phyloP scores from a whole-genome alignment of 2,888 invertebrate genomes.

The Drosophila aldrichi region DNA sequence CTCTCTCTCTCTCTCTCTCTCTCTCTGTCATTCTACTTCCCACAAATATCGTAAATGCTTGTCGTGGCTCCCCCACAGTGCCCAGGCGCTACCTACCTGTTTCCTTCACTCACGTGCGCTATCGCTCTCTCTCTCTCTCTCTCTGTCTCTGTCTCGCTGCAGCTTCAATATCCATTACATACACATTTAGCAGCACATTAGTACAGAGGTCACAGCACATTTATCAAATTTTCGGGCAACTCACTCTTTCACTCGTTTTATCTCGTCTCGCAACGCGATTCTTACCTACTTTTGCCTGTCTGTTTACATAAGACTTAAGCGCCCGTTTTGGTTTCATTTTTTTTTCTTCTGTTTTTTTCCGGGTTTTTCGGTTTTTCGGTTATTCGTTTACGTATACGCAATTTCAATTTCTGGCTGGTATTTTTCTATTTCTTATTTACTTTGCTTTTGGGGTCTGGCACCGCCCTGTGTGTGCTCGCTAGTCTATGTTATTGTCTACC shows the following conservation, averaged over 20 bases:
- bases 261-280: slow-evolving; percentile 31
- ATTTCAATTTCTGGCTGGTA: slow-evolving; percentile 70
- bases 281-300: slow-evolving; percentile 66
- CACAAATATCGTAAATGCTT: background rate
- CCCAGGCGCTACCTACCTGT: background rate
- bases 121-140: background rate
- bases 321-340: background rate
- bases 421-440: slow-evolving; percentile 71
- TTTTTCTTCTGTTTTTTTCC: background rate
- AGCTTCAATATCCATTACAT: slow-evolving; percentile 10
- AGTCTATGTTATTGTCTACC: slow-evolving; percentile 38
- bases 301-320: slow-evolving; percentile 59
- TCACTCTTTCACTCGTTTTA: slow-evolving; percentile 24
- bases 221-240: slow-evolving; percentile 57
- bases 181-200: slow-evolving; percentile 60
- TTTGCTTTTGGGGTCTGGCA: slow-evolving; percentile 41
- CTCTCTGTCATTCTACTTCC: background rate
- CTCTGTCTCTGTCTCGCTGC: background rate
- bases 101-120: background rate
- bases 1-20: background rate
- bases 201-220: slow-evolving; percentile 65
- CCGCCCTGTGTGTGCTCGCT: slow-evolving; percentile 17
- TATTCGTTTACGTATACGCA: slow-evolving; percentile 50
- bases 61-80: background rate
- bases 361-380: background rate